Conservation (phyloP, 2,888 invertebrate species). For the Epistrophella euchroma region DNA sequence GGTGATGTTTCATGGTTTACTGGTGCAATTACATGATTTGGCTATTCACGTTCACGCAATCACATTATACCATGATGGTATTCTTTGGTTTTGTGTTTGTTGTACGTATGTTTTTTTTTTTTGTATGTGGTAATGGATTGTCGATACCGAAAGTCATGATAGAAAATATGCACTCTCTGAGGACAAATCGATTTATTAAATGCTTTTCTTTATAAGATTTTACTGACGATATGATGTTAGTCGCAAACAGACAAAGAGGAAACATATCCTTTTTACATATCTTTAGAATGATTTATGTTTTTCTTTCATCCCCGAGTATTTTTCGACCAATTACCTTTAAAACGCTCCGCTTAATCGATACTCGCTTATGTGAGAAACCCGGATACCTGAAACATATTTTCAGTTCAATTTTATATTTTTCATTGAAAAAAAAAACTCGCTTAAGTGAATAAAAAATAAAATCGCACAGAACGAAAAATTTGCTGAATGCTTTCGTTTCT, state of each 20-base stretch:
- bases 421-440: too few species aligned
- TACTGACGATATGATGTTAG: neutral
- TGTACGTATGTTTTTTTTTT: neutral
- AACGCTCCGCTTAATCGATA: too few species aligned
- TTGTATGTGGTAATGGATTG: neutral
- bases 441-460: too few species aligned
- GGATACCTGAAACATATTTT: too few species aligned
- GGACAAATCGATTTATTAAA: neutral
- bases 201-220: neutral
- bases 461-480: too few species aligned
- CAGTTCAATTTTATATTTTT: too few species aligned
- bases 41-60: slow-evolving; percentile 13
- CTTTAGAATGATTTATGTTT: neutral
- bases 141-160: neutral
- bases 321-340: too few species aligned
- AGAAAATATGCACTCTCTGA: neutral
- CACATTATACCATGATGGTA: neutral
- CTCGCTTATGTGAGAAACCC: too few species aligned
- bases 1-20: slow-evolving; percentile 49
- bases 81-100: neutral
- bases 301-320: too few species aligned
- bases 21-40: slow-evolving; percentile 51
- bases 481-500: too few species aligned
- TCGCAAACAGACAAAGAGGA: neutral
- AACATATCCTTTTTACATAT: neutral